phyloP scores from a whole-genome alignment of 2,113 vertebrate genomes.

The Scomber scombrus region DNA sequence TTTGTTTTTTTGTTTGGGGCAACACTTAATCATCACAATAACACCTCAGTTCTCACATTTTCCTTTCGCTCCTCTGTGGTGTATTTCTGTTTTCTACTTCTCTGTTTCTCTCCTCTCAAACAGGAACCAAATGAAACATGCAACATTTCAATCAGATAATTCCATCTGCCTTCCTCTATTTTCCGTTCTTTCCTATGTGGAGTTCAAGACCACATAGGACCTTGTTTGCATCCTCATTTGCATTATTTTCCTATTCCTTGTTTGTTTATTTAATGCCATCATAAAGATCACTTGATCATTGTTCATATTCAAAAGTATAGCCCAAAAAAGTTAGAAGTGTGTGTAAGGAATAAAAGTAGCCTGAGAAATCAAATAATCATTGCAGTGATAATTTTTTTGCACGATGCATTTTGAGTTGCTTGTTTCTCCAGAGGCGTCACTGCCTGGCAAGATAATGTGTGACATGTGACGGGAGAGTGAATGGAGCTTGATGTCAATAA shows the following conservation, averaged over 20 bases:
- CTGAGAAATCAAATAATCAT: neutral
- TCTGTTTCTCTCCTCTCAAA: neutral
- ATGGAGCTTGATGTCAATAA: conserved; percentile 63
- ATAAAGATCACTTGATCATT: neutral
- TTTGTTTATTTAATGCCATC: neutral
- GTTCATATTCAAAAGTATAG: too few relatives aligned
- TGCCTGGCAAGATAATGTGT: conserved; percentile 53
- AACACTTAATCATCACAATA: neutral
- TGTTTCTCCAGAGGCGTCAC: conserved; percentile 53
- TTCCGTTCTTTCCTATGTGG: neutral
- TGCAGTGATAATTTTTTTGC: neutral
- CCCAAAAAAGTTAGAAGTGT: neutral
- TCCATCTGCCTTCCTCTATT: neutral
- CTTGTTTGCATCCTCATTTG: neutral
- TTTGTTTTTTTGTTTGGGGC: too few relatives aligned
- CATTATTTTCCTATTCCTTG: neutral
- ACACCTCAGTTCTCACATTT: too few relatives aligned
- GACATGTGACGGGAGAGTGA: conserved; percentile 70
- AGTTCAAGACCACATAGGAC: neutral
- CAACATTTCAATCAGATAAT: neutral
- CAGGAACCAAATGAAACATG: neutral
- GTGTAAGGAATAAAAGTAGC: neutral
- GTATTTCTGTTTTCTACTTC: conserved; percentile 5
- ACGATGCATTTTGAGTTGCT: conserved; percentile 5
- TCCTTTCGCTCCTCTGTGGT: neutral